Conservation (phyloP, 1,140 invertebrate species). For the Diorhabda elongata region DNA sequence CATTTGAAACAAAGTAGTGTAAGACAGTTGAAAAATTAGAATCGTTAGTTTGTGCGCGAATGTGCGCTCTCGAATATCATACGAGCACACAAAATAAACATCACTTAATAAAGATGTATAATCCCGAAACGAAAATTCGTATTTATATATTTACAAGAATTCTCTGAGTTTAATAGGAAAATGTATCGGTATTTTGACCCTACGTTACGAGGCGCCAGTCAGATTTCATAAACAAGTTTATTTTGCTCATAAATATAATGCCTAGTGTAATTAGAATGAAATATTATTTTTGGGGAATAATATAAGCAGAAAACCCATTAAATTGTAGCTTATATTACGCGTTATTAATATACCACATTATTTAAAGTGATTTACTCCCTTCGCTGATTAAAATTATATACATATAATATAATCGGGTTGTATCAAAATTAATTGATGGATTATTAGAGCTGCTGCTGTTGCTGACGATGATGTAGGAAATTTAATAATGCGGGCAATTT, state of each 20-base stretch:
- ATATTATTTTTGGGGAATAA: conserved; percentile 46
- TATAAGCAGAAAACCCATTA: conserved; percentile 40
- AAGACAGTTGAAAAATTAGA: not conserved
- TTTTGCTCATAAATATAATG: conserved; percentile 45
- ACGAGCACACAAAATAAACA: conserved; percentile 18
- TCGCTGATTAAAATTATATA: conserved; percentile 23
- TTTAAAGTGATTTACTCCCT: conserved; percentile 25
- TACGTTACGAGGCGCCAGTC: conserved; percentile 34
- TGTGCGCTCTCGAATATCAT: not conserved
- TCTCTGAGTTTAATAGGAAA: conserved; percentile 27
- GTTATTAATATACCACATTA: conserved; percentile 27
- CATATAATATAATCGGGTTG: not conserved
- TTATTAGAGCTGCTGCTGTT: not conserved
- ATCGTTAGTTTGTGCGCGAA: not conserved
- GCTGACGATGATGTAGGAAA: conserved; percentile 1
- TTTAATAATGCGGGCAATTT: not conserved
- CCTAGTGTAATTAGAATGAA: conserved; percentile 45
- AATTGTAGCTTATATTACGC: conserved; percentile 22
- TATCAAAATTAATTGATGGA: conserved; percentile 3
- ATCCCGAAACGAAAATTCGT: conserved; percentile 20
- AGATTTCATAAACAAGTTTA: conserved; percentile 48
- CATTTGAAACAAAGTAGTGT: not conserved
- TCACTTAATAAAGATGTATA: conserved; percentile 24
- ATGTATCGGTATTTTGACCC: conserved; percentile 47
- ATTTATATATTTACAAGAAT: conserved; percentile 20